A percentile compares a stretch with the other conserved stretches of the same genome.
Conservation (phyloP, 2,888 invertebrate species). For the Mesorhabditis sp. region DNA sequence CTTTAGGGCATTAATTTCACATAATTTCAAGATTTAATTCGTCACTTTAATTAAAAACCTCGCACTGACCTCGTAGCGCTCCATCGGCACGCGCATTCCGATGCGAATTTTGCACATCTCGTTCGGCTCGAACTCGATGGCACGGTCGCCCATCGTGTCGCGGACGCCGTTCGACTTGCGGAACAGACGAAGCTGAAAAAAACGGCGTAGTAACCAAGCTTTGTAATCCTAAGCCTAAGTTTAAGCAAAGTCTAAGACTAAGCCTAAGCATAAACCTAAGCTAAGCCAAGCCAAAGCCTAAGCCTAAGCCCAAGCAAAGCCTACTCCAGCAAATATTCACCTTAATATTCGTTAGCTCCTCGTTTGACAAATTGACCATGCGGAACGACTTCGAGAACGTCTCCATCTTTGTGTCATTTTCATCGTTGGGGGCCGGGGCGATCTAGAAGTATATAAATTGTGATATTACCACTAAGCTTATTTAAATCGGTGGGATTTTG, state of each 20-base stretch:
- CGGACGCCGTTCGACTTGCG: not conserved
- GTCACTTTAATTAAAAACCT: not conserved
- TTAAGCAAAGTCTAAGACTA: not conserved
- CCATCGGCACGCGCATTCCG: not conserved
- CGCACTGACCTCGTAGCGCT: not conserved
- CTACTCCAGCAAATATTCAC: not conserved
- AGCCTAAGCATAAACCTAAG: too few relatives aligned
- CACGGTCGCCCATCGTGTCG: too few relatives aligned
- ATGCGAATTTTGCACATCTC: not conserved
- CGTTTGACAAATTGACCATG: not conserved
- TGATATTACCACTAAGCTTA: too few relatives aligned
- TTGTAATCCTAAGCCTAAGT: not conserved
- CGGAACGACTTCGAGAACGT: not conserved
- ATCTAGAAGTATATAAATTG: too few relatives aligned
- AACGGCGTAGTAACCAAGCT: too few relatives aligned
- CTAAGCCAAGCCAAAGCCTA: not conserved
- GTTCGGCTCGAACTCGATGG: not conserved
- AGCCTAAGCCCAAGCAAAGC: not conserved
- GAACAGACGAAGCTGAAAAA: slow-evolving; percentile 2
- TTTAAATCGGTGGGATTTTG: too few relatives aligned
- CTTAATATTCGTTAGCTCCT: not conserved
- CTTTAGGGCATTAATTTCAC: not conserved
- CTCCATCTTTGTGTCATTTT: too few relatives aligned
- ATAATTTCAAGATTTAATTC: not conserved
- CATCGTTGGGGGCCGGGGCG: too few relatives aligned